phyloP scores from a whole-genome alignment of 2,113 vertebrate species.

The Chamaetylas fuelleborni region DNA sequence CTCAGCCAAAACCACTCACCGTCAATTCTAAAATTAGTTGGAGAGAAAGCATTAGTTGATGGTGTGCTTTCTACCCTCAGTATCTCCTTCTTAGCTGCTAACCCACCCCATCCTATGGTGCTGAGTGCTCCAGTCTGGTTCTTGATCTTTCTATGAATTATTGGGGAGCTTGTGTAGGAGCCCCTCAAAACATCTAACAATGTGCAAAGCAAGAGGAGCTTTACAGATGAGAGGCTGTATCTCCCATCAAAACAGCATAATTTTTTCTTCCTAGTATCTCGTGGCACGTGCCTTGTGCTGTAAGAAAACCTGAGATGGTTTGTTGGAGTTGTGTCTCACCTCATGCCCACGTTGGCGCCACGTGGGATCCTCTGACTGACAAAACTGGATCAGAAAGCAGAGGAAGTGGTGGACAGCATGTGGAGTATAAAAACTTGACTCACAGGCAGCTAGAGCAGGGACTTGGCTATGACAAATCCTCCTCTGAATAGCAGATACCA shows the following conservation, averaged over 20 bases:
- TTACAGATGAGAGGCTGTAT: not conserved
- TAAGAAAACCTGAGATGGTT: not conserved
- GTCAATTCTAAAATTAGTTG: not conserved
- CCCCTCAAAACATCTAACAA: not conserved
- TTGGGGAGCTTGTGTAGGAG: not conserved
- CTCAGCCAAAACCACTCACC: not conserved
- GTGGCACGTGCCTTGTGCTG: rapidly evolving
- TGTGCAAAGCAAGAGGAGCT: not conserved
- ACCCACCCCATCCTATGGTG: not conserved
- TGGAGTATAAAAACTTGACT: not conserved
- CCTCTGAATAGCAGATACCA: not conserved
- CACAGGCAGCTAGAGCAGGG: not conserved
- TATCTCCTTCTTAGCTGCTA: not conserved
- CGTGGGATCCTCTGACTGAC: rapidly evolving
- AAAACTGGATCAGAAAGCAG: not conserved
- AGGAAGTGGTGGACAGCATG: rapidly evolving
- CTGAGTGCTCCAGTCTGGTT: not conserved
- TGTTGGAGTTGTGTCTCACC: not conserved
- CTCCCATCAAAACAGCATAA: rapidly evolving
- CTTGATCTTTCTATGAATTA: not conserved
- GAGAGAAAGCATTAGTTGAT: not conserved
- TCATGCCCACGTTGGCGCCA: rapidly evolving
- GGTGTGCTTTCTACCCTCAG: not conserved
- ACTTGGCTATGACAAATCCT: not conserved
- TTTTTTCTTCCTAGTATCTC: not conserved